phyloP scores from a whole-genome alignment of 2,888 invertebrate genomes.

The Nomada hirtipes region DNA sequence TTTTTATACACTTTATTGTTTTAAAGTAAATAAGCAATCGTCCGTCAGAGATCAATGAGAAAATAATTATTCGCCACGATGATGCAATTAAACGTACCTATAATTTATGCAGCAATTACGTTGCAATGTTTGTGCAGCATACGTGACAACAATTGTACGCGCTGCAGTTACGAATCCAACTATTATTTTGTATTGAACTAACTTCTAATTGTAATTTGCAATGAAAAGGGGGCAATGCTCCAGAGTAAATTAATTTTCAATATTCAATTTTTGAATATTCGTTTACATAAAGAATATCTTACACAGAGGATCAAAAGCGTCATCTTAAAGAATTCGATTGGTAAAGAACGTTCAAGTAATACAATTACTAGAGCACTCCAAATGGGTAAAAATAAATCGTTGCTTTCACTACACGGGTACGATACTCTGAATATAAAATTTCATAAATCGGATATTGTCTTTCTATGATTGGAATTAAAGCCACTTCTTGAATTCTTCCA shows the following conservation, averaged over 20 bases:
- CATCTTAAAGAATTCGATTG: not conserved
- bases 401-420: not conserved
- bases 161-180: not conserved
- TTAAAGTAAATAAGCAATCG: not conserved
- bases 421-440: slow-evolving; percentile 30
- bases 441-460: slow-evolving; percentile 25
- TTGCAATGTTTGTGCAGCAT: not conserved
- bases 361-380: not conserved
- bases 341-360: not conserved
- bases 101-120: slow-evolving; percentile 7
- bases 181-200: too few relatives aligned
- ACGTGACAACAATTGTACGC: not conserved
- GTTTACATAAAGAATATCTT: too few relatives aligned
- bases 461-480: slow-evolving; percentile 11
- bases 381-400: slow-evolving; percentile 1
- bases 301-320: not conserved
- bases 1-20: not conserved
- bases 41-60: not conserved
- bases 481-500: not conserved
- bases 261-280: too few relatives aligned
- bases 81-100: not conserved
- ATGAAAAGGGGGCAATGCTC: too few relatives aligned
- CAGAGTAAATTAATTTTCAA: too few relatives aligned
- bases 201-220: too few relatives aligned
- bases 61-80: not conserved